phyloP scores from a whole-genome alignment of 2,797 vertebrate genomes.

The Spea hammondii region DNA sequence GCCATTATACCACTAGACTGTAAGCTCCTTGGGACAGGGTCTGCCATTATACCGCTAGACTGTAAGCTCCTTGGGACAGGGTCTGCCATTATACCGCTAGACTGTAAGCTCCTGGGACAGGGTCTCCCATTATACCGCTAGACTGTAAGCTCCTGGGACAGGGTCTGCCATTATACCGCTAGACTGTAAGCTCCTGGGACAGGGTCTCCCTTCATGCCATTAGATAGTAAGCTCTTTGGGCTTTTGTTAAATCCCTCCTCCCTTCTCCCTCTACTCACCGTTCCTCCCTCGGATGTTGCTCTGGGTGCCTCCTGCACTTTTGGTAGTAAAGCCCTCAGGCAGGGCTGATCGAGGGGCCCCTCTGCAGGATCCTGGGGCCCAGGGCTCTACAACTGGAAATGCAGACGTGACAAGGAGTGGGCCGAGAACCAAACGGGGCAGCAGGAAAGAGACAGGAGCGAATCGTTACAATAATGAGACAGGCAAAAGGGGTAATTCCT shows the following conservation, averaged over 20 bases:
- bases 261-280: conserved; percentile 45
- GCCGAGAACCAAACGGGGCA: no score
- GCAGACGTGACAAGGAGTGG: neutral
- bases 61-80: conserved; percentile 5
- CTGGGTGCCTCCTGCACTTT: conserved; percentile 27
- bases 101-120: neutral
- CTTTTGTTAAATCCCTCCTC: neutral
- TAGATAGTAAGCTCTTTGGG: conserved; percentile 4
- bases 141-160: no score
- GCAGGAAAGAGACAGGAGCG: no score
- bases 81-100: neutral
- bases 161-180: no score
- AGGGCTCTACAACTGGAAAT: conserved; percentile 40
- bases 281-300: conserved; percentile 28
- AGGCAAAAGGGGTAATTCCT: no score
- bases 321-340: conserved; percentile 5
- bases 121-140: neutral
- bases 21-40: neutral
- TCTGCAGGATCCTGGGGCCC: conserved; percentile 34
- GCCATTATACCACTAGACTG: neutral
- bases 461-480: no score
- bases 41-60: neutral
- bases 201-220: no score
- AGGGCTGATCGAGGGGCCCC: neutral
- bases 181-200: neutral